Evolutionary conservation across 2,888 invertebrate species (phyloP).

Genomic region (Scaptomyza reducta): DNA sequence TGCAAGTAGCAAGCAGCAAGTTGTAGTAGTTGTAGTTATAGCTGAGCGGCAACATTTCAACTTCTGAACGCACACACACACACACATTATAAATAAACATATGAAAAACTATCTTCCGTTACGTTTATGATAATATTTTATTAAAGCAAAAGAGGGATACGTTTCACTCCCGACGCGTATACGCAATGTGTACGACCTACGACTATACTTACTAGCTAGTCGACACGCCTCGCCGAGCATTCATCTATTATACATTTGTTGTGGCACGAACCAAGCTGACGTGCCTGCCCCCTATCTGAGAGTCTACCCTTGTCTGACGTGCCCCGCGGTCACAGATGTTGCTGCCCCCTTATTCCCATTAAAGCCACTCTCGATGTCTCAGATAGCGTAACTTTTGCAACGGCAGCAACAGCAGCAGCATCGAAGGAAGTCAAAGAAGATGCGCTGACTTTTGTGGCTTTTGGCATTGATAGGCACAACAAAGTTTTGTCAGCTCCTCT

Average conservation of each 20-base stretch:
- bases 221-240: constrained; percentile 50
- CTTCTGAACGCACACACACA: constrained; percentile 12
- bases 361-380: constrained; percentile 20
- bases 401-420: constrained; percentile 18
- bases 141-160: constrained; percentile 45
- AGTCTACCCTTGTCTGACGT: constrained; percentile 24
- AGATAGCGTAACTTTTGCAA: constrained; percentile 57
- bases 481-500: constrained; percentile 56
- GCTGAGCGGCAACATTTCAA: constrained; percentile 25
- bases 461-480: constrained; percentile 64
- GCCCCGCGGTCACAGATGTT: constrained; percentile 28
- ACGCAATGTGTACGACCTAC: not conserved
- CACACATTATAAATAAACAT: constrained; percentile 60
- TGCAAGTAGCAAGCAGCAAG: constrained; percentile 13
- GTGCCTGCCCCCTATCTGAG: not conserved
- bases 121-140: constrained; percentile 79
- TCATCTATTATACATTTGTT: constrained; percentile 70
- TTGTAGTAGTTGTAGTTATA: not conserved
- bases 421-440: constrained; percentile 15
- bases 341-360: not conserved
- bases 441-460: constrained; percentile 64
- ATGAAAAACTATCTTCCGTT: constrained; percentile 72
- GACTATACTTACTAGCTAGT: constrained; percentile 17
- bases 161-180: not conserved
- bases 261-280: constrained; percentile 35